Conservation (phyloP, 2,888 invertebrate genomes). For the Cerastis rubricosa region DNA sequence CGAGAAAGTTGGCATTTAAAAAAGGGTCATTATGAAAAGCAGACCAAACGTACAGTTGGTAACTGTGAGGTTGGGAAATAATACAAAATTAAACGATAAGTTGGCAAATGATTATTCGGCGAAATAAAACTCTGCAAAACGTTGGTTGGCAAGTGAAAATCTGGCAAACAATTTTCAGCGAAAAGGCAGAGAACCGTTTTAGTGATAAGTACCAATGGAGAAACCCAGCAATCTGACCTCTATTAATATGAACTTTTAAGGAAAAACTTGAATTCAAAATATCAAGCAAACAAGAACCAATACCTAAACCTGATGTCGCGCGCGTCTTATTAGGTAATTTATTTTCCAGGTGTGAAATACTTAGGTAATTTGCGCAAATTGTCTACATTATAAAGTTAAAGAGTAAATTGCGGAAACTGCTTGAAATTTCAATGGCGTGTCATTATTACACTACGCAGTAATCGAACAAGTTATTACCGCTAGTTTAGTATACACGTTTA, state of each 20-base stretch:
- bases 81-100: too few relatives aligned
- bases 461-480: conserved; percentile 40
- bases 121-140: too few relatives aligned
- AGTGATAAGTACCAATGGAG: too few relatives aligned
- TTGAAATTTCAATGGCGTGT: conserved; percentile 15
- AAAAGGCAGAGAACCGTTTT: too few relatives aligned
- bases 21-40: too few relatives aligned
- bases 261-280: not conserved
- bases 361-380: conserved; percentile 13
- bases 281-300: not conserved
- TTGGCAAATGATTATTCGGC: too few relatives aligned
- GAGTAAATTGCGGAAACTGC: conserved; percentile 31
- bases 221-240: not conserved
- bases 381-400: conserved; percentile 13
- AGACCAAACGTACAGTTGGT: too few relatives aligned
- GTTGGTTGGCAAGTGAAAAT: too few relatives aligned
- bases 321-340: conserved; percentile 2
- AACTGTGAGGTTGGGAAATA: too few relatives aligned
- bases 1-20: too few relatives aligned
- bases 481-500: conserved; percentile 13
- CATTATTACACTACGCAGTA: conserved; percentile 38
- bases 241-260: not conserved
- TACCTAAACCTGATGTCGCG: not conserved
- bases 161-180: too few relatives aligned
- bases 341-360: not conserved